Evolutionary conservation across 2,113 vertebrate genomes (phyloP).

Genomic region (Coracopsis vasa): DNA sequence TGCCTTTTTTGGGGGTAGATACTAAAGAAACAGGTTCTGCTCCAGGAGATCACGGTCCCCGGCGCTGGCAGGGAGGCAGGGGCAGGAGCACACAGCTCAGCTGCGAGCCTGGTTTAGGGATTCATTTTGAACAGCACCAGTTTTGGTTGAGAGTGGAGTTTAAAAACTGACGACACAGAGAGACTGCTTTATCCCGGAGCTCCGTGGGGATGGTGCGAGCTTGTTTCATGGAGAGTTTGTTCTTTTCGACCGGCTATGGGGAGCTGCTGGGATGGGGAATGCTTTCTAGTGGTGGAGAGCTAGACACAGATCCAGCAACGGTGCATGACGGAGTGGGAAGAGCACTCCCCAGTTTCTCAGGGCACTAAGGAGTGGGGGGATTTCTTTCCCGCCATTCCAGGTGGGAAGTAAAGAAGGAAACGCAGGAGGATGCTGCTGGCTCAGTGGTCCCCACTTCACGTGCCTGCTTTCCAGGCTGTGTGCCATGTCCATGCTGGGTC

Average conservation of each 20-base stretch:
- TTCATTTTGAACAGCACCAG: background rate
- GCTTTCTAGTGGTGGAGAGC: fast-evolving
- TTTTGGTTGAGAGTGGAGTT: background rate
- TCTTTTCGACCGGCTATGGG: background rate
- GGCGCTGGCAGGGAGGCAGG: fast-evolving
- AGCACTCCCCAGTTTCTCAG: fast-evolving
- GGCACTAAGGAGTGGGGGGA: fast-evolving
- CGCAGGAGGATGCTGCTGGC: background rate
- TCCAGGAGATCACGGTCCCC: fast-evolving
- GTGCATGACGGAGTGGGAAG: fast-evolving
- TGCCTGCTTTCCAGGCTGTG: background rate
- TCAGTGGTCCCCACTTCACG: fast-evolving
- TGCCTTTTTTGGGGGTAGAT: background rate
- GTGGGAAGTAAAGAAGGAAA: background rate
- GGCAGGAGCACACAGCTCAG: background rate
- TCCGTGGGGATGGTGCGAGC: fast-evolving
- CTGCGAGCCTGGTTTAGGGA: background rate
- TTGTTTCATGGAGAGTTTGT: background rate
- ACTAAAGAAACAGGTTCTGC: background rate
- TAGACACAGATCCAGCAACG: fast-evolving
- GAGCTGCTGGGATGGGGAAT: background rate
- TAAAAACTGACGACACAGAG: background rate
- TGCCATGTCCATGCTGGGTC: background rate
- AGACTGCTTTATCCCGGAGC: fast-evolving
- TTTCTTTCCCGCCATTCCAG: background rate